Conservation (phyloP, 2,797 vertebrate species). For the Pipistrellus nathusii region DNA sequence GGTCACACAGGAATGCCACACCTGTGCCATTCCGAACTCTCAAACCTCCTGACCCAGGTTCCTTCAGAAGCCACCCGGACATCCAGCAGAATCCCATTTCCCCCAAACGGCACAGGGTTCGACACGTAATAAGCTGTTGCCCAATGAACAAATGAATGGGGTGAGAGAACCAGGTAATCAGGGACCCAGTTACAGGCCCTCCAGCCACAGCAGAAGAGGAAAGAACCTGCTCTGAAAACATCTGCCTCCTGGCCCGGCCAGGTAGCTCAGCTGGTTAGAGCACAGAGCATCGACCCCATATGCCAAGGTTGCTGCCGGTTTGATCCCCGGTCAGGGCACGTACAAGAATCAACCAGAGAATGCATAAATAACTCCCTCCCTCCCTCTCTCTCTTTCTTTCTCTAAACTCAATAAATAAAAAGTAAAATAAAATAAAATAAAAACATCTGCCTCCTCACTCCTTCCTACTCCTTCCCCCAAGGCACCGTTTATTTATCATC, state of each 20-base stretch:
- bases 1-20: neutral
- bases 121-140: fast-evolving
- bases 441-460: neutral
- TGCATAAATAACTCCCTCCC: neutral
- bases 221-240: neutral
- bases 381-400: neutral
- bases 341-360: neutral
- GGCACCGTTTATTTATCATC: neutral
- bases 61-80: neutral
- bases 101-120: too few relatives aligned
- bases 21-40: neutral
- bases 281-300: neutral
- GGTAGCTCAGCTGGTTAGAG: neutral
- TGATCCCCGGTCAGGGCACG: neutral
- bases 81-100: neutral
- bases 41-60: too few relatives aligned
- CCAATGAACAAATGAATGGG: neutral
- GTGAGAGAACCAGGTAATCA: neutral
- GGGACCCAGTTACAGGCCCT: neutral
- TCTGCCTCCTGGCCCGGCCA: too few relatives aligned
- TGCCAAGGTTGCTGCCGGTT: neutral
- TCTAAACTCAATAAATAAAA: neutral
- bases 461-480: neutral
- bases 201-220: neutral
- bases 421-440: neutral